phyloP scores from a whole-genome alignment of 2,113 vertebrate species.

The Chaetorhynchus papuensis region DNA sequence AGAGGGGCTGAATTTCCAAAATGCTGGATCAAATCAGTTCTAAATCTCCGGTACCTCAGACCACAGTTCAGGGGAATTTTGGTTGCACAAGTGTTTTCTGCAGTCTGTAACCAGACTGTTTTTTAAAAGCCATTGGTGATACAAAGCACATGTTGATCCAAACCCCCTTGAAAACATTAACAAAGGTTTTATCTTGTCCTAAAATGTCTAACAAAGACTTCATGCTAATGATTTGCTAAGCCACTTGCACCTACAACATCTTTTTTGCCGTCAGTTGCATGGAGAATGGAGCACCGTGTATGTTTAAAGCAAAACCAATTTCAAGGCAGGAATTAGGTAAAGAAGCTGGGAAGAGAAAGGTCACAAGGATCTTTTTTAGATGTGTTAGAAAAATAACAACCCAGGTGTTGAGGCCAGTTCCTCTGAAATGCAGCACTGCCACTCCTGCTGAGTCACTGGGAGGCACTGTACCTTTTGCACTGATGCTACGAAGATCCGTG shows the following conservation, averaged over 20 bases:
- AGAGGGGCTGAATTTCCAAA: background rate
- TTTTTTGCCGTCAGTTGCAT: background rate
- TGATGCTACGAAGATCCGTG: constrained; percentile 95
- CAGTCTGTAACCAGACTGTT: background rate
- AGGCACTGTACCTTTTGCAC: constrained; percentile 84
- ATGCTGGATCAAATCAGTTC: background rate
- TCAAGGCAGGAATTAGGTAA: background rate
- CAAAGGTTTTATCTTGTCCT: background rate
- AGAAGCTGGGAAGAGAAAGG: background rate
- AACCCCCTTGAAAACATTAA: background rate
- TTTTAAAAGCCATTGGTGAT: background rate
- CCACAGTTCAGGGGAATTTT: background rate
- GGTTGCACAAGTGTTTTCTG: background rate
- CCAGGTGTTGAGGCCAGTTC: background rate
- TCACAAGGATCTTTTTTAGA: background rate
- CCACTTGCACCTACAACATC: background rate
- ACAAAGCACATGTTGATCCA: background rate
- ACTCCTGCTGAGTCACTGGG: background rate
- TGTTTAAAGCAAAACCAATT: background rate
- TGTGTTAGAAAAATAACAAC: background rate
- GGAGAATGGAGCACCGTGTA: background rate
- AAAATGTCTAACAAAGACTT: background rate
- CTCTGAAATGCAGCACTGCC: background rate
- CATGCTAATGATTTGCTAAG: background rate
- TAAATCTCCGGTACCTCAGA: background rate